Evolutionary conservation across 2,797 vertebrate genomes (phyloP).

Genomic region (Lepidocolaptes lacrymiger): DNA sequence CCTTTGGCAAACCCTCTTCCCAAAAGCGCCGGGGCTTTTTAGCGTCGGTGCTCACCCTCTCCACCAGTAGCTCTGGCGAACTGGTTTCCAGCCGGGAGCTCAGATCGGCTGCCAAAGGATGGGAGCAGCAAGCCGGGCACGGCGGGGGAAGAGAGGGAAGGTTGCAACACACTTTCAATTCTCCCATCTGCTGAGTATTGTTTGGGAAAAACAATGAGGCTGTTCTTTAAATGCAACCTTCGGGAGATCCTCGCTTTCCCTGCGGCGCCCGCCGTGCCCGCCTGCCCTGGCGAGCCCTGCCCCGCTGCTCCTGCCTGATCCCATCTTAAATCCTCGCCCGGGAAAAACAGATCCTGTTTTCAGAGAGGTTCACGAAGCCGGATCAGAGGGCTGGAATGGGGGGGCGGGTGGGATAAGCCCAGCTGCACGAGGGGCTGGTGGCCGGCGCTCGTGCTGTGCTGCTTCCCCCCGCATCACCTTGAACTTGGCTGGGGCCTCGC

Average conservation of each 20-base stretch:
- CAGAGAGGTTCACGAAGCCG: neutral
- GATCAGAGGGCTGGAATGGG: neutral
- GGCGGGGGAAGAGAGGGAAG: constrained; percentile 41
- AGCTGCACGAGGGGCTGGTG: neutral
- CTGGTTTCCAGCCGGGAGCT: constrained; percentile 55
- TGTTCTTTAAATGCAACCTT: constrained; percentile 55
- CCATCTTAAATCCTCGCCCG: constrained; percentile 24
- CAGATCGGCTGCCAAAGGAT: constrained; percentile 43
- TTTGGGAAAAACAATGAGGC: constrained; percentile 68
- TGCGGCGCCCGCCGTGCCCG: neutral
- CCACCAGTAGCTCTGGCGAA: neutral
- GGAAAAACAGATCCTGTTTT: constrained; percentile 34
- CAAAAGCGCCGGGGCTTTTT: neutral
- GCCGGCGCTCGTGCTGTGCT: rapidly evolving
- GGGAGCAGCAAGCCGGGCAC: constrained; percentile 40
- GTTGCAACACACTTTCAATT: constrained; percentile 68
- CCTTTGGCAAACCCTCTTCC: neutral
- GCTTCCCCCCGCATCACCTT: constrained; percentile 27
- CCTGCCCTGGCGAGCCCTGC: neutral
- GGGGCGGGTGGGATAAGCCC: neutral
- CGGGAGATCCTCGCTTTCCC: constrained; percentile 24
- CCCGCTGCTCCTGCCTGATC: neutral
- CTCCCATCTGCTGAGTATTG: constrained; percentile 68
- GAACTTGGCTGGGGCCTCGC: neutral
- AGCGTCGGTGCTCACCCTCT: neutral